Evolutionary conservation across 2,888 invertebrate genomes (phyloP), one percentile per base, ranked within the genome.

Genomic region (Sphaerophoria taeniata): DNA sequence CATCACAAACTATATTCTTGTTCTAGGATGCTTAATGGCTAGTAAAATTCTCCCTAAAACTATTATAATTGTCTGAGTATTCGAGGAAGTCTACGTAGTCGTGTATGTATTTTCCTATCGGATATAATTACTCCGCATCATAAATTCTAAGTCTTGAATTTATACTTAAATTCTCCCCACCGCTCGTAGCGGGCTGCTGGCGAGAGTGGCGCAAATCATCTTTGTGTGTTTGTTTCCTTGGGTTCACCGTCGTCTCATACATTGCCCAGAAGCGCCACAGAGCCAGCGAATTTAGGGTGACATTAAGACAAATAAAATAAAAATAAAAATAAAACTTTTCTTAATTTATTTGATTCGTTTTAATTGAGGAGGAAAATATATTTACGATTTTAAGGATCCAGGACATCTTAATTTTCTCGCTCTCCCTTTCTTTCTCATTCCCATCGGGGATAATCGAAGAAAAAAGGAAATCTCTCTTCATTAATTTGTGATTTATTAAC

Each of bases 61-160:
- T 85, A 85, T 85, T 85, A 76, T 85, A 85, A 85, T 85, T 77
- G 81, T 73, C 24, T 24, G 24, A 24, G 39, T 49, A 34, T 45
- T 33, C 11, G 0, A 60, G 39, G 7, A 3, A 49, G 56, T 80
- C 51, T 85, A 72, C 3, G 9, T 43, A 9, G 11, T 85, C 81
- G 81, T 70, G 77, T 79, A 75, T 84, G 74, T 85, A 85, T 85
- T 85, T 81, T 81, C 70, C 85, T 81, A 77, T 85, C 85, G 85
- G 85, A 85, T 81, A 85, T 85, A 85, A 85, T 85, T 85, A 85
- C 85, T 85, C 70, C 69, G 81, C 73, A 43, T 81, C 76, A 81
- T 85, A 85, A 85, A 85, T 85, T 85, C 51, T 53, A 12, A 49
- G 39, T 67, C 24, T 39, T 53, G 24, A 67, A 67, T 43, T 53